Percentiles rank a stretch among this genome's conserved stretches.
phyloP scores from a whole-genome alignment of 2,113 vertebrate species.

The Sander lucioperca region DNA sequence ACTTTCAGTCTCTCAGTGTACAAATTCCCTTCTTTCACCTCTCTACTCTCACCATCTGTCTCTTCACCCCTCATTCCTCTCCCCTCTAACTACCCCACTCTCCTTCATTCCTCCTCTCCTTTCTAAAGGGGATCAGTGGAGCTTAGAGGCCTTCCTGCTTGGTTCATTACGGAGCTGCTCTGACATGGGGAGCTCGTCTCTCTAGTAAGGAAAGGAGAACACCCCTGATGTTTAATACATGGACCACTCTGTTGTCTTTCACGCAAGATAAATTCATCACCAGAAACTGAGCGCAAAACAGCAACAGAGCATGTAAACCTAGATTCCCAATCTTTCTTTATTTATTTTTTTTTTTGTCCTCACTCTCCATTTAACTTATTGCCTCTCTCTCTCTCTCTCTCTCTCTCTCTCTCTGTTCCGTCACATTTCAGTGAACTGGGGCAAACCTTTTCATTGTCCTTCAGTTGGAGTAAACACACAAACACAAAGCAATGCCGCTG shows the following conservation, averaged over 20 bases:
- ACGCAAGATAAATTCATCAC: slow-evolving; percentile 75
- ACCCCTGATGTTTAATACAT: slow-evolving; percentile 77
- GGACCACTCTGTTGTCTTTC: slow-evolving; percentile 72
- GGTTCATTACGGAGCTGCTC: slow-evolving; percentile 75
- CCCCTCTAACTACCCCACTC: slow-evolving; percentile 46
- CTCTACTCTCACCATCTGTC: slow-evolving; percentile 43
- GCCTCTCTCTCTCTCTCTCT: slow-evolving; percentile 33
- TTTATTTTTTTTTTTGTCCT: slow-evolving; percentile 26
- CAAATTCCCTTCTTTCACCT: slow-evolving; percentile 64
- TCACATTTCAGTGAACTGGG: slow-evolving; percentile 76
- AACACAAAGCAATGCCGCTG: slow-evolving; percentile 55
- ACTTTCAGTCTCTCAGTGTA: slow-evolving; percentile 37
- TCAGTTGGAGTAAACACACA: slow-evolving; percentile 73
- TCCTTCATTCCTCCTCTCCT: slow-evolving; percentile 50
- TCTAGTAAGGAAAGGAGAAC: slow-evolving; percentile 54
- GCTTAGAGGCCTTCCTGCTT: slow-evolving; percentile 76
- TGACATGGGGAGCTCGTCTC: slow-evolving; percentile 65
- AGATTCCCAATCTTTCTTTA: slow-evolving; percentile 39
- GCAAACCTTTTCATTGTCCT: slow-evolving; percentile 79
- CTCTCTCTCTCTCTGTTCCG: slow-evolving; percentile 62
- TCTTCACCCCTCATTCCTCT: slow-evolving; percentile 45
- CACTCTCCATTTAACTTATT: slow-evolving; percentile 58
- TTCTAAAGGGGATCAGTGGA: slow-evolving; percentile 76
- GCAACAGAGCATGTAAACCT: slow-evolving; percentile 62
- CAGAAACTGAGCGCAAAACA: slow-evolving; percentile 65